Conservation (phyloP, 1,140 invertebrate species). For the Olivierus martensii region DNA sequence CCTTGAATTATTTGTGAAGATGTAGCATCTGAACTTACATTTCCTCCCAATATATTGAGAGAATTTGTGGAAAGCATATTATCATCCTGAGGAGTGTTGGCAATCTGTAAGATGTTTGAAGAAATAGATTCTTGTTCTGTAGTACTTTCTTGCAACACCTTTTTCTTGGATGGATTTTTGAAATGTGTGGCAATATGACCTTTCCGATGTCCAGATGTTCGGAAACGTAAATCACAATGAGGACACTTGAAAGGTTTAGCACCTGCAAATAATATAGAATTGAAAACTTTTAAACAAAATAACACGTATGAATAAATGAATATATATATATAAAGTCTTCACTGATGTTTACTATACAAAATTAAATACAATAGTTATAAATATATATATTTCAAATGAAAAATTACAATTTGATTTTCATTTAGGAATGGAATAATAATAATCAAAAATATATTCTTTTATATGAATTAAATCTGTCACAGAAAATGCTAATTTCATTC, state of each 20-base stretch:
- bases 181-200: slow-evolving; percentile 34
- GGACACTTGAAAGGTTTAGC: slow-evolving; percentile 50
- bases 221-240: slow-evolving; percentile 45
- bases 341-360: no score
- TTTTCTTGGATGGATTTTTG: slow-evolving; percentile 25
- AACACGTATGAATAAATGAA: no score
- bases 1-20: slow-evolving; percentile 14
- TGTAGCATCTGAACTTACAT: slow-evolving; percentile 1
- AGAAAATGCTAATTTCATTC: no score
- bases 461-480: no score
- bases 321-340: no score
- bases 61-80: slow-evolving; percentile 3
- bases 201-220: slow-evolving; percentile 37
- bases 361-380: no score
- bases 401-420: no score
- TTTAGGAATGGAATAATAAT: no score
- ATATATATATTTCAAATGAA: no score
- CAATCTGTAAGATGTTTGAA: background rate
- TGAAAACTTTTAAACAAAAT: slow-evolving; percentile 7
- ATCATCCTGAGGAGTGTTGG: background rate
- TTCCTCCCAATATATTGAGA: background rate
- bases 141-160: background rate
- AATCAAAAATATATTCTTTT: no score
- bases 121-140: background rate
- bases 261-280: slow-evolving; percentile 31